phyloP scores from a whole-genome alignment of 2,888 invertebrate species.

The Apeira syringaria region DNA sequence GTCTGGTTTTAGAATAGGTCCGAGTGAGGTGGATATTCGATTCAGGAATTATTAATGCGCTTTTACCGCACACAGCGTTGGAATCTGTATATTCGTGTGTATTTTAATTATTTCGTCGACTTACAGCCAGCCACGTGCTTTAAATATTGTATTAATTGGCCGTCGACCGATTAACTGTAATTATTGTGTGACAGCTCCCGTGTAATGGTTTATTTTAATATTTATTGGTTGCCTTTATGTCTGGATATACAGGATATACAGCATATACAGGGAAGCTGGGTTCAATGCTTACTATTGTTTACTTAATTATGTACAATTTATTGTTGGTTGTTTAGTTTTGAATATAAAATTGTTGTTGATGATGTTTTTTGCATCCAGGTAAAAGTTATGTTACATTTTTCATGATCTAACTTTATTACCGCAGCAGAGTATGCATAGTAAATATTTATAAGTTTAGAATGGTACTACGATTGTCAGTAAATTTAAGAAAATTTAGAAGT shows the following conservation, averaged over 20 bases:
- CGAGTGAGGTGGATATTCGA: slow-evolving; percentile 29
- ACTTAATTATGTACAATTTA: neutral
- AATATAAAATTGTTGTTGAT: too few species aligned
- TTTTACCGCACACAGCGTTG: slow-evolving; percentile 15
- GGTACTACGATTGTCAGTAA: too few species aligned
- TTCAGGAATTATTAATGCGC: slow-evolving; percentile 36
- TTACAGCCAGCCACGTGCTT: slow-evolving; percentile 13
- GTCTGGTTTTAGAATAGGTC: slow-evolving; percentile 3
- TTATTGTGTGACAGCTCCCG: slow-evolving; percentile 22
- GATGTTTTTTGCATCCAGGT: too few species aligned
- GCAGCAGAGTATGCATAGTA: too few species aligned
- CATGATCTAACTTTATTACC: too few species aligned
- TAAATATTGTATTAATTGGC: slow-evolving; percentile 34
- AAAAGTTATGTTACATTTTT: too few species aligned
- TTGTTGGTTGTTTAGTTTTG: too few species aligned
- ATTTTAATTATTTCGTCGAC: slow-evolving; percentile 30
- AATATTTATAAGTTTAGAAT: too few species aligned
- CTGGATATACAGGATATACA: too few species aligned
- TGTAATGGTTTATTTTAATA: slow-evolving; percentile 26
- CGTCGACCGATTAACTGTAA: slow-evolving; percentile 21
- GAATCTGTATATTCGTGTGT: slow-evolving; percentile 17
- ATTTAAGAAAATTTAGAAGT: too few species aligned
- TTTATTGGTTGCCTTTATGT: slow-evolving; percentile 18
- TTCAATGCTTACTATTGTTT: slow-evolving; percentile 1
- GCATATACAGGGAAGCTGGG: neutral